Evolutionary conservation across 2,888 invertebrate species (phyloP).

Genomic region (Tachina grossa): DNA sequence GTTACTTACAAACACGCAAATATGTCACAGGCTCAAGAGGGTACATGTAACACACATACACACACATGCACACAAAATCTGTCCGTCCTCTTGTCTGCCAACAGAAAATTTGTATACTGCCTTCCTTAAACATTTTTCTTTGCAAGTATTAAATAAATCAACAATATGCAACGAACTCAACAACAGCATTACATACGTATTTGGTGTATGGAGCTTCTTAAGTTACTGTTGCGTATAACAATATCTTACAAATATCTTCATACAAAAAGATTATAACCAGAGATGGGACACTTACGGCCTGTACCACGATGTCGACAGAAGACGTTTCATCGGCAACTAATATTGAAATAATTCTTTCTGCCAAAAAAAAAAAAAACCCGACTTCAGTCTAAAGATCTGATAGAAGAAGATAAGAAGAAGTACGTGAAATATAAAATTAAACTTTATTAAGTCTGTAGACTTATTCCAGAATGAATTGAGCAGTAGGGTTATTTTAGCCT

Average conservation of each 20-base stretch:
- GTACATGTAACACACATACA: neutral
- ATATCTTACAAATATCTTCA: neutral
- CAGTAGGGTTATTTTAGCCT: too few species aligned
- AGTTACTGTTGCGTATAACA: slow-evolving; percentile 45
- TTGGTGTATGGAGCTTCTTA: slow-evolving; percentile 52
- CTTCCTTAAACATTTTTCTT: neutral
- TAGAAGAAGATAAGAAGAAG: too few species aligned
- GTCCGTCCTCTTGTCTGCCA: neutral
- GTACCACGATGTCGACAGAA: too few species aligned
- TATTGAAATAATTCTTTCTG: too few species aligned
- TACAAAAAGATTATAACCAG: neutral
- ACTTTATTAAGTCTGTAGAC: too few species aligned
- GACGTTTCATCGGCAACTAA: too few species aligned
- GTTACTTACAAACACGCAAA: slow-evolving; percentile 51
- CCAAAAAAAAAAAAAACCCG: too few species aligned
- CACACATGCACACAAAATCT: neutral
- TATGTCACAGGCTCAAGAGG: slow-evolving; percentile 53
- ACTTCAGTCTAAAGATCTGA: too few species aligned
- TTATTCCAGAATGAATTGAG: too few species aligned
- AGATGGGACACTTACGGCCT: neutral
- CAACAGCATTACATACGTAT: slow-evolving; percentile 7
- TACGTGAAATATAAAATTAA: too few species aligned
- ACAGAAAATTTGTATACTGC: neutral
- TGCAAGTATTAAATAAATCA: slow-evolving; percentile 20
- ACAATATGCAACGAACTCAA: slow-evolving; percentile 24